Conservation (phyloP, 2,113 vertebrate genomes). For the Tor tambroides region DNA sequence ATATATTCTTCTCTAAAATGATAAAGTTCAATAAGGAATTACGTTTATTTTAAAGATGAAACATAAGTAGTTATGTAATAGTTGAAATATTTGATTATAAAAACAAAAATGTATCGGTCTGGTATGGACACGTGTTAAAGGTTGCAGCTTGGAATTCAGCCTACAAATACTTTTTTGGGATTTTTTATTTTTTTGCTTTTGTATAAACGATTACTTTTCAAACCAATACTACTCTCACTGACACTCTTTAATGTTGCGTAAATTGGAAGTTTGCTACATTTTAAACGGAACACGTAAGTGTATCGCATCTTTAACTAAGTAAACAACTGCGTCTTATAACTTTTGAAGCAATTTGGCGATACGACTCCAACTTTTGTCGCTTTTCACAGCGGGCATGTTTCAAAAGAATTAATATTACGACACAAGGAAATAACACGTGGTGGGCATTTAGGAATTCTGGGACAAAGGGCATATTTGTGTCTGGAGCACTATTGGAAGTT, state of each 20-base stretch:
- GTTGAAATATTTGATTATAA: not conserved
- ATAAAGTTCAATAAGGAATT: not conserved
- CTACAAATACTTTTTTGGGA: not conserved
- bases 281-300: not conserved
- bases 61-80: not conserved
- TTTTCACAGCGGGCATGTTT: conserved; percentile 1
- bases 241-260: not conserved
- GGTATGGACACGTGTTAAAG: conserved; percentile 36
- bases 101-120: not conserved
- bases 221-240: too few species aligned
- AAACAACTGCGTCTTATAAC: not conserved
- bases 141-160: not conserved
- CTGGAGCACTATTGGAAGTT: conserved; percentile 63
- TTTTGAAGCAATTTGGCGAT: not conserved
- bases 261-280: not conserved
- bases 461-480: conserved; percentile 74
- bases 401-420: conserved; percentile 47
- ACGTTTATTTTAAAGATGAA: not conserved
- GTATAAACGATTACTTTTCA: not conserved
- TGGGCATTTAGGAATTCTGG: conserved; percentile 72
- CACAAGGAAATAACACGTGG: conserved; percentile 75
- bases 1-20: not conserved
- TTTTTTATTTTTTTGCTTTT: not conserved
- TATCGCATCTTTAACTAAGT: not conserved
- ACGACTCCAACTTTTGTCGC: not conserved